Evolutionary conservation across 2,797 vertebrate genomes (phyloP).

Genomic region (Syncerus caffer): DNA sequence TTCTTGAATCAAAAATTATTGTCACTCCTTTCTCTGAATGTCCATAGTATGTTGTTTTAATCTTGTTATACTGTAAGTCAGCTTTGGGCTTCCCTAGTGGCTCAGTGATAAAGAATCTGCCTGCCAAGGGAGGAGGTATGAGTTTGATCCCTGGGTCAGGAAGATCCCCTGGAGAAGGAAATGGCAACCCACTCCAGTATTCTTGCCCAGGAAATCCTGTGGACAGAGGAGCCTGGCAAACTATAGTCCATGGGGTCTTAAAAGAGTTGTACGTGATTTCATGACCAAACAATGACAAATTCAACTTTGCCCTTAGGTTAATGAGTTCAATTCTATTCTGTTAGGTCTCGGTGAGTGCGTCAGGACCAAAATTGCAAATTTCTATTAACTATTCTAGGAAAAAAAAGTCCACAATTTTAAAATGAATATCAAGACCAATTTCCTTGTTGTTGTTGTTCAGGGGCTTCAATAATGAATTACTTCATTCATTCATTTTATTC

Average conservation of each 20-base stretch:
- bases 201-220: neutral
- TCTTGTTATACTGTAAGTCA: neutral
- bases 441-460: neutral
- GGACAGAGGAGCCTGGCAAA: neutral
- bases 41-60: neutral
- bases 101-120: neutral
- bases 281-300: neutral
- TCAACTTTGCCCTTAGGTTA: neutral
- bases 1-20: neutral
- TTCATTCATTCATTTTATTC: constrained; percentile 15
- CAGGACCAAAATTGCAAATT: neutral
- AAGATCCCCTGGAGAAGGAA: neutral
- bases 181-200: neutral
- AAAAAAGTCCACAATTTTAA: neutral
- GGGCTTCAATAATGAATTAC: neutral
- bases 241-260: neutral
- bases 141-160: neutral
- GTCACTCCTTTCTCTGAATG: neutral
- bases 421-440: neutral
- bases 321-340: neutral
- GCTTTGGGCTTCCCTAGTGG: neutral
- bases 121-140: neutral
- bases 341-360: neutral
- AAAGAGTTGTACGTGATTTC: neutral
- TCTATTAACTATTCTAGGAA: neutral